A percentile compares a stretch with the other conserved stretches of the same genome.
Conservation (phyloP, 2,113 vertebrate genomes). For the Gymnobelideus leadbeateri region DNA sequence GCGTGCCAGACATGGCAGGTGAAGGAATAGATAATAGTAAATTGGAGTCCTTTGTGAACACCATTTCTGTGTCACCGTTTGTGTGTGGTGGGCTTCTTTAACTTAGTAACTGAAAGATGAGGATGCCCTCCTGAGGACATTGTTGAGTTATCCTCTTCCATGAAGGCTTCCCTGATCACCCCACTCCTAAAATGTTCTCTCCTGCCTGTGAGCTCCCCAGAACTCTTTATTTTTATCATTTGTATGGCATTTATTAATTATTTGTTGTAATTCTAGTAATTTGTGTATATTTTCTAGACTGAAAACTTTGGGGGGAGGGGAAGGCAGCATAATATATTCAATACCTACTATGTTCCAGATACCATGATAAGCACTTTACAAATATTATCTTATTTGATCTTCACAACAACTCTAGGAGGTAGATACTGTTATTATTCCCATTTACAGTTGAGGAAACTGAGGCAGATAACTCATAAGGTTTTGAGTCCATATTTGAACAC, state of each 20-base stretch:
- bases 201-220: background rate
- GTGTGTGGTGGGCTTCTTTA: background rate
- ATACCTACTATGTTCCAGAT: background rate
- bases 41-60: background rate
- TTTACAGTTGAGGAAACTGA: background rate
- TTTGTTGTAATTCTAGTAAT: background rate
- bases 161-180: constrained; percentile 30
- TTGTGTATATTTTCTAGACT: background rate
- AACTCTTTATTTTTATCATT: constrained; percentile 7
- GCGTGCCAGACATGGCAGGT: constrained; percentile 64
- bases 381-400: constrained; percentile 1
- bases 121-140: background rate
- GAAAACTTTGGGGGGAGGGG: background rate
- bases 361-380: background rate
- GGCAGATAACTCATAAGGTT: background rate
- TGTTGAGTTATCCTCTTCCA: constrained; percentile 12
- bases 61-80: background rate
- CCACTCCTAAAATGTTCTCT: background rate
- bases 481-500: background rate
- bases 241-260: background rate
- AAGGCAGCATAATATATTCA: background rate
- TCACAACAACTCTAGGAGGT: background rate
- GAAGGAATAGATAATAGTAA: constrained; percentile 15
- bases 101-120: accelerated
- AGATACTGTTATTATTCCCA: background rate